Percentiles rank a stretch among this genome's conserved stretches.
phyloP scores from a whole-genome alignment of 2,797 vertebrate species.

The Xerus rutilus region DNA sequence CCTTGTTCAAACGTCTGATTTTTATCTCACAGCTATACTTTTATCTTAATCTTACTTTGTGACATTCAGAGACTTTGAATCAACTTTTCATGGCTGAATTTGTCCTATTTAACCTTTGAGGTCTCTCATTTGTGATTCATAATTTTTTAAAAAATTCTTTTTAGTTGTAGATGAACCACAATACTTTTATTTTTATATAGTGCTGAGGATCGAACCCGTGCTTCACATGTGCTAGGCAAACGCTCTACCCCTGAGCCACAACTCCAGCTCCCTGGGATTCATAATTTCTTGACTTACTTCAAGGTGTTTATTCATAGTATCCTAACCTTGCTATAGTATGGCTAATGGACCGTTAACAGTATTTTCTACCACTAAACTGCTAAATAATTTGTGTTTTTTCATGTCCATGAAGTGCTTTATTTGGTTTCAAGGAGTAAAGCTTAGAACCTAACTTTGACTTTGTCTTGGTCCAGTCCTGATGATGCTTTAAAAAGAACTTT shows the following conservation, averaged over 20 bases:
- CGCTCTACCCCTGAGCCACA: no score
- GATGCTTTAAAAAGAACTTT: neutral
- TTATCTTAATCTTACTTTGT: neutral
- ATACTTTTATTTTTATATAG: no score
- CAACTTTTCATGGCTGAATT: conserved; percentile 9
- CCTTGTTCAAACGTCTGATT: neutral
- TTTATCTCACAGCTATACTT: neutral
- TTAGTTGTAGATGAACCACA: no score
- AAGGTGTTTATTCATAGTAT: neutral
- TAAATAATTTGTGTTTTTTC: neutral
- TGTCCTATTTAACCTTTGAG: conserved; percentile 3
- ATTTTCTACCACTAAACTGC: neutral
- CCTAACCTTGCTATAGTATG: neutral
- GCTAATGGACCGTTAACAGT: neutral
- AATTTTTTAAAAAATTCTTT: neutral
- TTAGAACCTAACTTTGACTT: conserved; percentile 19
- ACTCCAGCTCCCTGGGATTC: neutral
- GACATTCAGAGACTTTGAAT: neutral
- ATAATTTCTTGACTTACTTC: neutral
- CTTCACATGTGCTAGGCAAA: no score
- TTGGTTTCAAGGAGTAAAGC: conserved; percentile 39
- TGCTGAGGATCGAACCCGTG: no score
- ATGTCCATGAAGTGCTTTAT: neutral
- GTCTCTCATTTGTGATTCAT: neutral
- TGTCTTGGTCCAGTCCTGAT: neutral